A percentile compares a stretch with the other conserved stretches of the same genome.
phyloP scores from a whole-genome alignment of 2,888 invertebrate species.

The Lithophane semibrunnea region DNA sequence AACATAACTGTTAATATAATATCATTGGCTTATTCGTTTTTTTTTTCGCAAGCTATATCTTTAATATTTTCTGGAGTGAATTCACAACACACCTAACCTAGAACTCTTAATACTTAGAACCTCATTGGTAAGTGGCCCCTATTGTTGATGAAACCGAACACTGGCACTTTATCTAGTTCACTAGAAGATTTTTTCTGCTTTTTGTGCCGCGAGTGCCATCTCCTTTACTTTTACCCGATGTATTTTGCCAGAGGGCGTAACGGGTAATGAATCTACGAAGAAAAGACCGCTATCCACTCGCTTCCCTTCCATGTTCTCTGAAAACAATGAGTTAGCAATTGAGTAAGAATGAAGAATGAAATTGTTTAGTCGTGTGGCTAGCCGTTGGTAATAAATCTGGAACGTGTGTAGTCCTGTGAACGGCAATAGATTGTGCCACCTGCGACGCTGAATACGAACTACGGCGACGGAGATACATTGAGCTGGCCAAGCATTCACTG shows the following conservation, averaged over 20 bases:
- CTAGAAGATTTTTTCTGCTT: slow-evolving; percentile 62
- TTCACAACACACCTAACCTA: slow-evolving; percentile 30
- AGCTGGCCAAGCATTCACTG: slow-evolving; percentile 26
- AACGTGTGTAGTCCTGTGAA: slow-evolving; percentile 40
- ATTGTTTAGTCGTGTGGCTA: slow-evolving; percentile 42
- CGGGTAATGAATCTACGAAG: slow-evolving; percentile 72
- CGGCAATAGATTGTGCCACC: slow-evolving; percentile 44
- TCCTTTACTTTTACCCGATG: slow-evolving; percentile 71
- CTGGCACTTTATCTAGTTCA: slow-evolving; percentile 27
- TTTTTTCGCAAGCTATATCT: slow-evolving; percentile 6
- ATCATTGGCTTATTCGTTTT: too few species aligned
- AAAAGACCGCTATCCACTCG: slow-evolving; percentile 72
- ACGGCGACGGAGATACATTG: slow-evolving; percentile 14
- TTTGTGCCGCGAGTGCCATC: slow-evolving; percentile 67
- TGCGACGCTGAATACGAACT: slow-evolving; percentile 38
- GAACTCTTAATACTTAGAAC: slow-evolving; percentile 39
- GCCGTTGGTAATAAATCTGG: slow-evolving; percentile 43
- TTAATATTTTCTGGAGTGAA: slow-evolving; percentile 9
- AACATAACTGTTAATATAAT: too few species aligned
- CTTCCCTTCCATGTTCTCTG: slow-evolving; percentile 71
- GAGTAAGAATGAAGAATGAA: slow-evolving; percentile 44
- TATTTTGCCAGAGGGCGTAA: slow-evolving; percentile 75
- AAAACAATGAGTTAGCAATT: slow-evolving; percentile 55
- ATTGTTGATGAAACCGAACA: slow-evolving; percentile 33
- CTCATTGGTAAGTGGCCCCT: slow-evolving; percentile 21